These are phyloP conservation scores for Fulica atra DNA, from an alignment of 2,113 vertebrate species.

Conservation along the genomic window DNA sequence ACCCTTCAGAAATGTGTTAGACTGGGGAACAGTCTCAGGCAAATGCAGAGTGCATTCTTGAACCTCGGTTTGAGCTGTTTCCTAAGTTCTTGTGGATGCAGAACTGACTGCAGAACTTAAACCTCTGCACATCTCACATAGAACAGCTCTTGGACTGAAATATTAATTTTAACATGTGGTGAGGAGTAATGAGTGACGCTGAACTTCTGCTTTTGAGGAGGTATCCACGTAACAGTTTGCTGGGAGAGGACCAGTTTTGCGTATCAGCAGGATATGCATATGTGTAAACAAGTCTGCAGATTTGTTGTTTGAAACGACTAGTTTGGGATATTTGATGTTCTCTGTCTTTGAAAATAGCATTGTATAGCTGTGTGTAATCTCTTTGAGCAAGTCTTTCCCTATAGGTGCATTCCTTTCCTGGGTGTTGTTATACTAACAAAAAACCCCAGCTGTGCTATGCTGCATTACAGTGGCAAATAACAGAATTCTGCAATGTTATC, in stretches of 20 bases:
- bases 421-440: not conserved
- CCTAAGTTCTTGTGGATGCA: not conserved
- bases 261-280: not conserved
- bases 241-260: not conserved
- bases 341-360: not conserved
- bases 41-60: not conserved
- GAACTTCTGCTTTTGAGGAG: not conserved
- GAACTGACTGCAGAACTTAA: not conserved
- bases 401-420: not conserved
- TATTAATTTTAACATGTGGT: not conserved
- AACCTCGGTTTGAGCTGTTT: not conserved
- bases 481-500: not conserved
- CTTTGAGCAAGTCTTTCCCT: not conserved
- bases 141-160: not conserved
- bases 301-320: not conserved
- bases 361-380: not conserved
- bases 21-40: not conserved
- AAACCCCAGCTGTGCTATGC: not conserved
- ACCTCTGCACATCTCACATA: not conserved
- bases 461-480: not conserved
- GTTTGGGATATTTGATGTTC: not conserved
- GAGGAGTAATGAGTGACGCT: too few species aligned
- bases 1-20: not conserved
- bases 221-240: not conserved
- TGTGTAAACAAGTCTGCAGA: not conserved